Evolutionary conservation across 2,113 vertebrate species (phyloP).

Genomic region (Erythrocebus patas): DNA sequence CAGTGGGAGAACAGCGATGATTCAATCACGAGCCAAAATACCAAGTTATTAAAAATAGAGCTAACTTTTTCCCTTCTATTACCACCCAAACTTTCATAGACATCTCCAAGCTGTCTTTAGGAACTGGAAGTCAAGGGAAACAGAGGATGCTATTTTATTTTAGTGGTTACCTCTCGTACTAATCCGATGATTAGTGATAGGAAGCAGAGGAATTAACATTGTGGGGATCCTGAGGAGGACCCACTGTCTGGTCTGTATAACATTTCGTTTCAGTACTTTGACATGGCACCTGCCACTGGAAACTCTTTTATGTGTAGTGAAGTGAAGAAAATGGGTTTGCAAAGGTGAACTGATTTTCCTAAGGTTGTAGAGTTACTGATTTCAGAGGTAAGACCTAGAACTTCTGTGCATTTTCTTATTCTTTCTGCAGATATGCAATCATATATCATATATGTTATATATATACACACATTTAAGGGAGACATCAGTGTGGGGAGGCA

Average conservation of each 20-base stretch:
- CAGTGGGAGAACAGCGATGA: background rate
- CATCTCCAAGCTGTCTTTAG: constrained; percentile 18
- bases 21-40: constrained; percentile 4
- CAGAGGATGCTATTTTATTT: background rate
- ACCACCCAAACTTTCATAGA: background rate
- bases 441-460: background rate
- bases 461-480: background rate
- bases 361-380: background rate
- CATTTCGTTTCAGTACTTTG: background rate
- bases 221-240: background rate
- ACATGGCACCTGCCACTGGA: background rate
- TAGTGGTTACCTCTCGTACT: background rate
- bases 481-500: background rate
- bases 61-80: background rate
- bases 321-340: background rate
- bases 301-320: background rate
- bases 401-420: background rate
- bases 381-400: background rate
- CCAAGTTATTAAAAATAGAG: constrained; percentile 51
- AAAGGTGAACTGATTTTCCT: background rate
- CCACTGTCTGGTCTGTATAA: background rate
- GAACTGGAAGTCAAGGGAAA: background rate
- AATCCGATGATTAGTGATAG: background rate
- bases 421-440: background rate
- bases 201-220: background rate